These are phyloP conservation scores for Blastobasis lacticolella DNA, from an alignment of 2,888 invertebrate species.

Conservation along the genomic window DNA sequence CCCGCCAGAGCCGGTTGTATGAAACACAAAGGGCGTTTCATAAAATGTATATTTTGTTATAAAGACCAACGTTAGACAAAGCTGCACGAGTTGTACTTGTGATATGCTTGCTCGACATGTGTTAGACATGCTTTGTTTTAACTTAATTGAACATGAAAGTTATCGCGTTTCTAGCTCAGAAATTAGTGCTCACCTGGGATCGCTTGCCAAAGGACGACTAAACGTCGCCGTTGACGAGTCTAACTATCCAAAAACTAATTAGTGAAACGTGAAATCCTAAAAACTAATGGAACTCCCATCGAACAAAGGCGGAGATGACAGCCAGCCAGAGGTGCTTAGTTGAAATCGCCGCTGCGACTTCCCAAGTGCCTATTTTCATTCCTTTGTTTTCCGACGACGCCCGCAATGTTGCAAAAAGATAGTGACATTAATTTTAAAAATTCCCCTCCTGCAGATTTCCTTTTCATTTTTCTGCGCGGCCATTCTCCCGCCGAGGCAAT, in stretches of 20 bases:
- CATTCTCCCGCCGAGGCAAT: background rate
- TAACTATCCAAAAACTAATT: too few species aligned
- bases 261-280: background rate
- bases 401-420: conserved; percentile 38
- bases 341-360: conserved; percentile 34
- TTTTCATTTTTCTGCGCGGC: background rate
- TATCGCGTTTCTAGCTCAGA: too few species aligned
- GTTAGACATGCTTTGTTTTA: too few species aligned
- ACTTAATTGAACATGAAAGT: too few species aligned
- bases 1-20: conserved; percentile 28
- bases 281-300: conserved; percentile 27
- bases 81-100: too few species aligned
- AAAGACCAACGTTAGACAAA: conserved; percentile 25
- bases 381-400: conserved; percentile 49
- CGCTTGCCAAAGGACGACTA: too few species aligned
- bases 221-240: too few species aligned
- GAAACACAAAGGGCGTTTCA: conserved; percentile 46
- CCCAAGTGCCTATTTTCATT: conserved; percentile 47
- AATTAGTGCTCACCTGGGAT: too few species aligned
- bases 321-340: conserved; percentile 34
- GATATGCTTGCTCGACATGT: too few species aligned
- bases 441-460: conserved; percentile 8
- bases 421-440: conserved; percentile 33
- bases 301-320: conserved; percentile 30
- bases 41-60: conserved; percentile 43